Conservation (phyloP, 2,797 vertebrate species). For the Iguana delicatissima region DNA sequence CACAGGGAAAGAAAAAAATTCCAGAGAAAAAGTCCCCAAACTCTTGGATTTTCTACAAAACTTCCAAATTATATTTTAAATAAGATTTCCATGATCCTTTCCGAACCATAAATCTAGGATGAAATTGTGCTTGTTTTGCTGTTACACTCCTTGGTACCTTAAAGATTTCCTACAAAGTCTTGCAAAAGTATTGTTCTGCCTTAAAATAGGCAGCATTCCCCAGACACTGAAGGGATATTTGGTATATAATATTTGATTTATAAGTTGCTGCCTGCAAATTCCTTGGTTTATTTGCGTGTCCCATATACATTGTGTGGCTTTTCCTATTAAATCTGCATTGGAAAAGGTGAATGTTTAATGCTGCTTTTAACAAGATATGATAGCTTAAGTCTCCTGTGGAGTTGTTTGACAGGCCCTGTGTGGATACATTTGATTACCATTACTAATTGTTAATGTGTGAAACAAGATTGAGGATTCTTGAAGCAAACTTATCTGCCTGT, state of each 20-base stretch:
- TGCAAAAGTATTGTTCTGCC: too few relatives aligned
- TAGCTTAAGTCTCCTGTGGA: constrained; percentile 26
- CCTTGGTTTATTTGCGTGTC: not conserved
- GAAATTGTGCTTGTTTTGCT: not conserved
- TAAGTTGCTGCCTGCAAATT: not conserved
- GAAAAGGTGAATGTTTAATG: constrained; percentile 39
- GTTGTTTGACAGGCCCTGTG: constrained; percentile 31
- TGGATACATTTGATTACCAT: constrained; percentile 34
- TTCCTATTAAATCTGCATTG: constrained; percentile 22
- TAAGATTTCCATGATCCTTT: not conserved
- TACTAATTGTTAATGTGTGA: constrained; percentile 16
- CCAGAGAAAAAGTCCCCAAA: not conserved
- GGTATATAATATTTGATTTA: not conserved
- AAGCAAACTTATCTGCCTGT: constrained; percentile 14
- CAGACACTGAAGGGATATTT: too few relatives aligned
- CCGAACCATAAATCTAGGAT: not conserved
- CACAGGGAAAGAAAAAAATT: constrained; percentile 4
- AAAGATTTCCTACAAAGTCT: too few relatives aligned
- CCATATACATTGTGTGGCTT: constrained; percentile 7
- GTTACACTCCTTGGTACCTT: not conserved
- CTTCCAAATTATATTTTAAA: not conserved
- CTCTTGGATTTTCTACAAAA: not conserved
- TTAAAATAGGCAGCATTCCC: too few relatives aligned
- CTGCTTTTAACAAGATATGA: constrained; percentile 37
- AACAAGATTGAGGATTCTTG: not conserved